phyloP scores from a whole-genome alignment of 2,113 vertebrate genomes.

The Nyctereutes procyonoides region DNA sequence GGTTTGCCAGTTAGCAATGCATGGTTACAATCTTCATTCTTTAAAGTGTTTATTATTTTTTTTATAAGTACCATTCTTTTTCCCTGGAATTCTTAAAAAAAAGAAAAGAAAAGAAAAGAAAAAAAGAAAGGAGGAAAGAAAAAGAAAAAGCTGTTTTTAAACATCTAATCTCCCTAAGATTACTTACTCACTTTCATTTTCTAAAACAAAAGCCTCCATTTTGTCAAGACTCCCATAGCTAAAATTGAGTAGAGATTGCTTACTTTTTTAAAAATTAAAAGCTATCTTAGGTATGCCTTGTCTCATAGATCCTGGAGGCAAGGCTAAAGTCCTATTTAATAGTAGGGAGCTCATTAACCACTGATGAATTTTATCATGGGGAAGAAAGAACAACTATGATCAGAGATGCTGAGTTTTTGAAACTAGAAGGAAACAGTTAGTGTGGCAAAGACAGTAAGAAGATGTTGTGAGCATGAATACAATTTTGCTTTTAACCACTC shows the following conservation, averaged over 20 bases:
- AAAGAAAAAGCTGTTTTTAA: background rate
- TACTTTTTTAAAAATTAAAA: background rate
- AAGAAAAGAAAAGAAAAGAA: background rate
- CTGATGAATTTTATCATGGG: background rate
- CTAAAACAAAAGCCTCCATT: background rate
- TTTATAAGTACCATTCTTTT: background rate
- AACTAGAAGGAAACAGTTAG: slow-evolving; percentile 25
- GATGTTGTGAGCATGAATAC: background rate
- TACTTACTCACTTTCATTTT: background rate
- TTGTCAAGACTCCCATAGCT: background rate
- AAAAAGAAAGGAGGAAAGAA: background rate
- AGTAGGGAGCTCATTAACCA: background rate
- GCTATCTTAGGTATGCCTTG: background rate
- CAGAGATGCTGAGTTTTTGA: slow-evolving; percentile 22
- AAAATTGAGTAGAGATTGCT: background rate
- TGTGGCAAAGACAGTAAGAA: background rate
- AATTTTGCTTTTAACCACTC: background rate
- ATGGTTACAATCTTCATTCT: background rate
- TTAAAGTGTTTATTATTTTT: background rate
- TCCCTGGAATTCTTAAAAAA: background rate
- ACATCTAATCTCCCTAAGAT: background rate
- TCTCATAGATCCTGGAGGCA: background rate
- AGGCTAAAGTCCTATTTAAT: background rate
- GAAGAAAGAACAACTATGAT: slow-evolving; percentile 22
- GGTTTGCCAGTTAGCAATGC: background rate